phyloP scores from a whole-genome alignment of 2,797 vertebrate species.

The Fundulus diaphanus region DNA sequence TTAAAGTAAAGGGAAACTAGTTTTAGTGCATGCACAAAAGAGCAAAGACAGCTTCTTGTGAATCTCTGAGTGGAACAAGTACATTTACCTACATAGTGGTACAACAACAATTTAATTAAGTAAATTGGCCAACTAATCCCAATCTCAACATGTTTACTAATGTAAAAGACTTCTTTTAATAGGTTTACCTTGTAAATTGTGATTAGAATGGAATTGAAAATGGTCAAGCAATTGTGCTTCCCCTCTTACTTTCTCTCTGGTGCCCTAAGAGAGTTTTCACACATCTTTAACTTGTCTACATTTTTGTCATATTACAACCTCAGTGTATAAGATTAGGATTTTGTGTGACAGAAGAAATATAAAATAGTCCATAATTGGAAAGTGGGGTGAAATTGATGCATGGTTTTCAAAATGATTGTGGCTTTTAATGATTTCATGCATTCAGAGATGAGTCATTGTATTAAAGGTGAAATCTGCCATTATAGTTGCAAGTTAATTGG shows the following conservation, averaged over 20 bases:
- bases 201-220: slow-evolving; percentile 37
- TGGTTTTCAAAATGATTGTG: not conserved
- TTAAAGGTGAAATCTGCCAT: too few relatives aligned
- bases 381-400: not conserved
- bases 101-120: slow-evolving; percentile 70
- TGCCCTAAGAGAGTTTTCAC: not conserved
- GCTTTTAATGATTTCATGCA: too few relatives aligned
- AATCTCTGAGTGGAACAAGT: slow-evolving; percentile 52
- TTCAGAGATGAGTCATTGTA: not conserved
- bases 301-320: not conserved
- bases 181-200: slow-evolving; percentile 53
- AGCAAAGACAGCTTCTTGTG: slow-evolving; percentile 60
- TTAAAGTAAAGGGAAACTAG: slow-evolving; percentile 48
- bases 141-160: slow-evolving; percentile 68
- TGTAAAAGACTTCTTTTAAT: slow-evolving; percentile 63
- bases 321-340: not conserved
- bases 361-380: too few relatives aligned
- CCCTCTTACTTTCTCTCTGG: slow-evolving; percentile 4
- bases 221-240: slow-evolving; percentile 47
- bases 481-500: too few relatives aligned
- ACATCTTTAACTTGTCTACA: not conserved
- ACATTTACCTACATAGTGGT: slow-evolving; percentile 52
- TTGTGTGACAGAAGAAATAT: not conserved
- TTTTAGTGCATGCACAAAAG: slow-evolving; percentile 49
- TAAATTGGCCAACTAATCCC: slow-evolving; percentile 63